Evolutionary conservation across 2,888 invertebrate species (phyloP).

Genomic region (Drosophila niveifrons): DNA sequence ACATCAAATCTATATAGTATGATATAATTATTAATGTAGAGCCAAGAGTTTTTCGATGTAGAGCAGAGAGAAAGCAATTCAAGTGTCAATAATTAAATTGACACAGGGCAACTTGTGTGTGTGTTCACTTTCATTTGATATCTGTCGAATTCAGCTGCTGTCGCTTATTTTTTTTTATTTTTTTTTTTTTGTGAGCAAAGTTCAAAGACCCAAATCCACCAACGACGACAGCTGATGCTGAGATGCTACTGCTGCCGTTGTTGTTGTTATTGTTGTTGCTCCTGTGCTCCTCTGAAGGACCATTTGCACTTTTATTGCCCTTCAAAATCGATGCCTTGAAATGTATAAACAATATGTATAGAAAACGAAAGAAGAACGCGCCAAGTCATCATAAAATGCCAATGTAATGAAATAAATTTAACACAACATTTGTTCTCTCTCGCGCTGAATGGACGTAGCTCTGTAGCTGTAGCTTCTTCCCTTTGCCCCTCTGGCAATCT

Average conservation of each 20-base stretch:
- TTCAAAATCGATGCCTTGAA: constrained; percentile 60
- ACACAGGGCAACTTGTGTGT: constrained; percentile 3
- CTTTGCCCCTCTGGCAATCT: not conserved
- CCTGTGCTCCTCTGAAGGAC: constrained; percentile 55
- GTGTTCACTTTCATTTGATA: constrained; percentile 37
- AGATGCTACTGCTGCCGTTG: constrained; percentile 27
- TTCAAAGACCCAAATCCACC: constrained; percentile 60
- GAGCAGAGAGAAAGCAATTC: not conserved
- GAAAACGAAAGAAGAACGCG: constrained; percentile 53
- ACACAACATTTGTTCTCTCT: constrained; percentile 71
- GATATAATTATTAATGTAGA: constrained; percentile 1
- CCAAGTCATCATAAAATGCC: constrained; percentile 73
- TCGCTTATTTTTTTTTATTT: not conserved
- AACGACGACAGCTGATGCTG: constrained; percentile 55
- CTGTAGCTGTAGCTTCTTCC: not conserved
- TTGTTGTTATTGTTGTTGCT: constrained; percentile 20
- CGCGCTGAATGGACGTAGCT: not conserved
- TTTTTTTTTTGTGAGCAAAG: constrained; percentile 27
- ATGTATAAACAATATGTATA: constrained; percentile 51
- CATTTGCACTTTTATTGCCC: constrained; percentile 73
- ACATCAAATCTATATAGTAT: constrained; percentile 1
- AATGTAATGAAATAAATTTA: constrained; percentile 76
- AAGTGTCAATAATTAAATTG: constrained; percentile 19
- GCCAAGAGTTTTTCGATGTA: not conserved
- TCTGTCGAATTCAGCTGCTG: constrained; percentile 52